These are phyloP conservation scores for Horisme vitalbata DNA, from an alignment of 2,888 invertebrate genomes.

Conservation along the genomic window DNA sequence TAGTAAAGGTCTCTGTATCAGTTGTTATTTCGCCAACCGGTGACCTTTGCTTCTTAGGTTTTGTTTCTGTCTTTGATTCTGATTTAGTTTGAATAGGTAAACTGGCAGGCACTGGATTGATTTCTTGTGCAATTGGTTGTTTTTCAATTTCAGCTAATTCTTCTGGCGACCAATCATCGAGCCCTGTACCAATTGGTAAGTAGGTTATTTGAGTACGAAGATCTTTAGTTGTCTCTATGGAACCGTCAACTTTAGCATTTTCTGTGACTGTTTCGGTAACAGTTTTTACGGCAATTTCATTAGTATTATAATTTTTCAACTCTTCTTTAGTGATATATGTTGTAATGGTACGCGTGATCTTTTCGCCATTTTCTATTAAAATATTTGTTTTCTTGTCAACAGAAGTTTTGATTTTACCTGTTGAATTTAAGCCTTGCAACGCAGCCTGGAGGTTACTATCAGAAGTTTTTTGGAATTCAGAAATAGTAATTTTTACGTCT, in stretches of 20 bases:
- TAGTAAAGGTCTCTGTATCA: constrained; percentile 73
- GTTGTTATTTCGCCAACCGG: constrained; percentile 76
- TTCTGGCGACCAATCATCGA: constrained; percentile 77
- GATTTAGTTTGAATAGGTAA: constrained; percentile 47
- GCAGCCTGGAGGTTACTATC: constrained; percentile 73
- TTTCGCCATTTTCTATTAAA: constrained; percentile 70
- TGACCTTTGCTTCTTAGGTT: constrained; percentile 66
- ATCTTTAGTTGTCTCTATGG: constrained; percentile 75
- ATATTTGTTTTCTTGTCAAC: constrained; percentile 78
- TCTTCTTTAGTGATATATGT: constrained; percentile 75
- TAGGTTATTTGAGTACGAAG: constrained; percentile 76
- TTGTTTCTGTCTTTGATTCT: constrained; percentile 45
- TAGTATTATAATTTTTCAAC: constrained; percentile 59
- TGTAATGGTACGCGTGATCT: constrained; percentile 69
- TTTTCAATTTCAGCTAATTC: constrained; percentile 67
- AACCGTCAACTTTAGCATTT: constrained; percentile 66
- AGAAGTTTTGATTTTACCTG: constrained; percentile 71
- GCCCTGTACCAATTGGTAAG: constrained; percentile 67
- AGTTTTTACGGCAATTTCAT: constrained; percentile 73
- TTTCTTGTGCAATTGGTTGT: constrained; percentile 49
- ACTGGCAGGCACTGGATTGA: constrained; percentile 46
- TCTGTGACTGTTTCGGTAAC: constrained; percentile 75
- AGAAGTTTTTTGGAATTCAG: constrained; percentile 75
- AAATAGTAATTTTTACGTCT: constrained; percentile 78
- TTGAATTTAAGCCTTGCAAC: constrained; percentile 63